Percentiles rank a stretch among this genome's conserved stretches.
phyloP scores from a whole-genome alignment of 2,797 vertebrate genomes.

The Paratrypauchen microcephalus region DNA sequence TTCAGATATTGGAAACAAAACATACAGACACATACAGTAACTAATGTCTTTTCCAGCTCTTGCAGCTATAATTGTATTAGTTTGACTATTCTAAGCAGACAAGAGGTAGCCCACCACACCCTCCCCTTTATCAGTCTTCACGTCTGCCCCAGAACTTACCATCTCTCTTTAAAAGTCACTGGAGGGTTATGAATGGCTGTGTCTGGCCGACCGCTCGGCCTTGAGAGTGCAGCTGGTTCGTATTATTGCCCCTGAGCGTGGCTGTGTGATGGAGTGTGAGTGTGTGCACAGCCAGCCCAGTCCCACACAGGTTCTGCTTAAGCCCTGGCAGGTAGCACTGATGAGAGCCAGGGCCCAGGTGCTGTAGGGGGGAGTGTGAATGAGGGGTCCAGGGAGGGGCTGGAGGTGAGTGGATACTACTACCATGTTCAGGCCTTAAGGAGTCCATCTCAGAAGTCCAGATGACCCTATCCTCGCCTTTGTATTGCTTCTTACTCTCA shows the following conservation, averaged over 20 bases:
- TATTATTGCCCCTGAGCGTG: constrained; percentile 75
- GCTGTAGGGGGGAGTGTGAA: constrained; percentile 42
- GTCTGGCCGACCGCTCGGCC: constrained; percentile 69
- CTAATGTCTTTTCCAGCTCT: not conserved
- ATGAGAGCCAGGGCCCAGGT: constrained; percentile 87
- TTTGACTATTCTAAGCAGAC: constrained; percentile 37
- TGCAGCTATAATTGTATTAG: constrained; percentile 29
- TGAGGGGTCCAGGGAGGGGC: constrained; percentile 11
- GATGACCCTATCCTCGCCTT: too few species aligned
- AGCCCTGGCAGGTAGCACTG: constrained; percentile 90
- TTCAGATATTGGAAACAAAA: not conserved
- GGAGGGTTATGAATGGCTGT: constrained; percentile 83
- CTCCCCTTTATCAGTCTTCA: constrained; percentile 54
- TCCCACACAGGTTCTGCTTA: constrained; percentile 81
- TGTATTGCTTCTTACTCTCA: too few species aligned
- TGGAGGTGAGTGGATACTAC: not conserved
- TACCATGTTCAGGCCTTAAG: constrained; percentile 11
- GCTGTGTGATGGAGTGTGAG: constrained; percentile 35
- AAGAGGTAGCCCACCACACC: constrained; percentile 37
- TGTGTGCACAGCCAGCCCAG: constrained; percentile 30
- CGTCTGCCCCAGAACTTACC: constrained; percentile 66
- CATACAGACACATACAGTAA: not conserved
- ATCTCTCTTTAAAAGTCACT: constrained; percentile 77
- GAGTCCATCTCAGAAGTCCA: constrained; percentile 21
- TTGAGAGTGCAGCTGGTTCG: constrained; percentile 88